A percentile compares a stretch with the other conserved stretches of the same genome.
phyloP scores from a whole-genome alignment of 2,797 vertebrate species.

The Buceros bicornis region DNA sequence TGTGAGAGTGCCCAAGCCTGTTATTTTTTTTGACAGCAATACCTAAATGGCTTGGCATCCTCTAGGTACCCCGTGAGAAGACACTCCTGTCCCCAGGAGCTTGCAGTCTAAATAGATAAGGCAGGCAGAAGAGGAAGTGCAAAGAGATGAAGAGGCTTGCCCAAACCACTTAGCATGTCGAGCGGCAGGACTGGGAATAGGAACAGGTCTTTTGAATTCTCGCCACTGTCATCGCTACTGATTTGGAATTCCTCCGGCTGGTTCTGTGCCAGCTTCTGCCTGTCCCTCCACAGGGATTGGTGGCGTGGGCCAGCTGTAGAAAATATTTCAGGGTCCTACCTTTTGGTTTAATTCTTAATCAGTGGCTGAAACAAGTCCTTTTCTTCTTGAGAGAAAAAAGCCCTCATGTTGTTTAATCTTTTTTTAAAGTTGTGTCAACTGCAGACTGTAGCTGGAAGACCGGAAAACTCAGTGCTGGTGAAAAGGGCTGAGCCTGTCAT shows the following conservation, averaged over 20 bases:
- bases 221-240: neutral
- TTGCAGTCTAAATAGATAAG: neutral
- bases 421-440: neutral
- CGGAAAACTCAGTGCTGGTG: neutral
- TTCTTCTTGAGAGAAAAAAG: neutral
- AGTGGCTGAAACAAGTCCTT: neutral
- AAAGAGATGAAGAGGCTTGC: neutral
- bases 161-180: neutral
- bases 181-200: neutral
- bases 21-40: neutral
- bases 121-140: neutral
- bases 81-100: neutral
- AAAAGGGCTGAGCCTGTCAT: neutral
- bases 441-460: neutral
- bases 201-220: neutral
- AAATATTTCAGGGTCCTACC: neutral
- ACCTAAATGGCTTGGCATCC: neutral
- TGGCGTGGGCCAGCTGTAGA: neutral
- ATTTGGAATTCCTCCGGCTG: neutral
- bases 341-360: neutral
- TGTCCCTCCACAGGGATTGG: accelerated
- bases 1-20: neutral
- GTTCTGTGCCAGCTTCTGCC: neutral
- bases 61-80: neutral
- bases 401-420: neutral